Base-by-base conservation (phyloP, 2,113 vertebrate genomes). In the Cygnus atratus region DNA sequence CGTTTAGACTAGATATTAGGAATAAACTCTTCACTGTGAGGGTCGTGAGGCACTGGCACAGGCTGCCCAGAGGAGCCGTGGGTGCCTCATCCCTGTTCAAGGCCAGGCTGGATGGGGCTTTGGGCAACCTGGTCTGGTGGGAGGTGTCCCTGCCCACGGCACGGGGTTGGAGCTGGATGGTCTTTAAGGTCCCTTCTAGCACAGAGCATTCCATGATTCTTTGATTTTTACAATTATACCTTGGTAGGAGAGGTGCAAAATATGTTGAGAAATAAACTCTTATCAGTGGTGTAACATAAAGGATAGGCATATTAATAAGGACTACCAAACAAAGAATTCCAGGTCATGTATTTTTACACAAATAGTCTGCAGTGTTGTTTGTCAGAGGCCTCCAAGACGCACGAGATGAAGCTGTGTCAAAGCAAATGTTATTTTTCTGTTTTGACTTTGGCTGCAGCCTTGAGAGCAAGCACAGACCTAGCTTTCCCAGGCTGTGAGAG, bases 351-450 rank as follows among this genome's bases (percentile, higher is more conserved):
- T 95, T 82, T 90, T 70, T 59, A 62, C 25, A 55, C 31, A 77
- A 44, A 65, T 26, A 77, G 9, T 13, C 11, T 12, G 3, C 54
- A 55, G 0, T 8, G 7, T 55, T 21, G 9, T 50, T 31, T 1
- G 2, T 39, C 9, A 55, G 21, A 65, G 59, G 59, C 48, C 39
- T 79, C 13, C 13, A 48, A 35, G 58, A 13, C 44, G 9, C 4
- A 17, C 16, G 43, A 44, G 75, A 41, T 52, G 16, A 87, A 78
- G 18, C 7, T 57, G 21, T 50, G 16, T 83, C 28, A 80, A 85
- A 85, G 79, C 39, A 57, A 85, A 41, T 0, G 0, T 4, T 22
- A 3, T 26, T 80, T 82, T 44, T 65, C 39, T 67, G 0, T 31
- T 85, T 85, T 88, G 44, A 2, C 44, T 92, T 85, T 43, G n/a